A percentile compares a stretch with the other conserved stretches of the same genome.
Conservation (phyloP, 2,888 invertebrate species). For the Amphipoea lucens region DNA sequence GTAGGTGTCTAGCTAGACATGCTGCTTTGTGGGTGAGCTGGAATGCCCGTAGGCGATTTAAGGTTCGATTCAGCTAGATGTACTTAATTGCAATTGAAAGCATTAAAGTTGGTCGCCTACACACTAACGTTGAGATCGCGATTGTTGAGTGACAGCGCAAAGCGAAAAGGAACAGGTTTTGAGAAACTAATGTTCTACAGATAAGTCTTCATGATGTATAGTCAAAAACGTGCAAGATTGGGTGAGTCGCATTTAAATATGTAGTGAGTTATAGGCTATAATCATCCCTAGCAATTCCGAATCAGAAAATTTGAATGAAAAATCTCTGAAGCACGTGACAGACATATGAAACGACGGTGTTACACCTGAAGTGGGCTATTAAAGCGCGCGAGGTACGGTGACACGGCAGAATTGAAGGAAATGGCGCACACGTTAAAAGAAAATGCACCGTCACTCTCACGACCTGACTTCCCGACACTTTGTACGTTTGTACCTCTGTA, state of each 20-base stretch:
- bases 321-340: conserved; percentile 79
- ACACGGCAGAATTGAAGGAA: conserved; percentile 80
- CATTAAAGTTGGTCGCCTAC: conserved; percentile 57
- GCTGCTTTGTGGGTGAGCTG: conserved; percentile 59
- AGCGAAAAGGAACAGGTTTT: conserved; percentile 41
- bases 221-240: not conserved
- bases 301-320: conserved; percentile 80
- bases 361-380: conserved; percentile 72
- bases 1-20: conserved; percentile 56
- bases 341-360: conserved; percentile 76
- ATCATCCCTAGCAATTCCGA: conserved; percentile 77
- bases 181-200: not conserved
- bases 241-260: conserved; percentile 4
- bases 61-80: conserved; percentile 54
- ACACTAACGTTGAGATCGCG: conserved; percentile 43
- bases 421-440: conserved; percentile 78
- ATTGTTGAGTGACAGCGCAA: conserved; percentile 27
- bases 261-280: conserved; percentile 61
- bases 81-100: conserved; percentile 60
- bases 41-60: conserved; percentile 65
- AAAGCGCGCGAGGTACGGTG: conserved; percentile 77
- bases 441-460: conserved; percentile 75
- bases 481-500: conserved; percentile 36
- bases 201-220: not conserved
- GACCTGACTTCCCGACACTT: conserved; percentile 68